These are phyloP conservation scores for Elymnias hypermnestra DNA, from an alignment of 1,140 invertebrate species.

Conservation along the genomic window DNA sequence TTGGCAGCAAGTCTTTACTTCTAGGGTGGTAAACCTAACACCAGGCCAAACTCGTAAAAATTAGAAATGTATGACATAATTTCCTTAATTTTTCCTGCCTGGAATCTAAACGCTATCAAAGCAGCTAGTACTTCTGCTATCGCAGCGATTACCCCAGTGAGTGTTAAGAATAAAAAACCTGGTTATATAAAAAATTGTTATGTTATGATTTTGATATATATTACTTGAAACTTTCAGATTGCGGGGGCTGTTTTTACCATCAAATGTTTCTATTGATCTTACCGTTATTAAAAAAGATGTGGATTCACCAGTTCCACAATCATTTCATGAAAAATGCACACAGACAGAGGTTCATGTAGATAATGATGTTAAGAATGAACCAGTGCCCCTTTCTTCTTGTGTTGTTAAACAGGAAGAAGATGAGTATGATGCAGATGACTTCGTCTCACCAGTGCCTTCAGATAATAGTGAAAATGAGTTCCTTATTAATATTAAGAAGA, in stretches of 20 bases:
- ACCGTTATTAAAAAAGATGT: constrained; percentile 30
- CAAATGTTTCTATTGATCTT: constrained; percentile 23
- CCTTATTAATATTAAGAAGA: constrained; percentile 45
- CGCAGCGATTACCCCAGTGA: too few relatives aligned
- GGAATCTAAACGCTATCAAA: too few relatives aligned
- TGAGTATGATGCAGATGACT: constrained; percentile 25
- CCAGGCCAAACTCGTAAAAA: too few relatives aligned
- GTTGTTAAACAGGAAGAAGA: constrained; percentile 34
- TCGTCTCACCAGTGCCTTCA: constrained; percentile 23
- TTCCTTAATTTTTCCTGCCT: too few relatives aligned
- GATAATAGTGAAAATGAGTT: constrained; percentile 53
- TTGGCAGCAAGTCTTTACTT: too few relatives aligned
- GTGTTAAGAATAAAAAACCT: too few relatives aligned
- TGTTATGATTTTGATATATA: too few relatives aligned
- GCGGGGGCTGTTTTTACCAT: constrained; percentile 23
- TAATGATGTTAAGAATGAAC: constrained; percentile 38
- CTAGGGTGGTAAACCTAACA: too few relatives aligned
- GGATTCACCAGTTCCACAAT: constrained; percentile 7
- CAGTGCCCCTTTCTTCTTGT: constrained; percentile 7
- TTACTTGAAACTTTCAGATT: too few relatives aligned
- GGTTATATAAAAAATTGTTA: too few relatives aligned
- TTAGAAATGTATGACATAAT: too few relatives aligned
- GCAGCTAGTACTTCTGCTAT: too few relatives aligned
- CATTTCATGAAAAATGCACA: constrained; percentile 32
- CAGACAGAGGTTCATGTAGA: constrained; percentile 35